Evolutionary conservation across 2,888 invertebrate genomes (phyloP).

Genomic region (Dysmachus trigonus): DNA sequence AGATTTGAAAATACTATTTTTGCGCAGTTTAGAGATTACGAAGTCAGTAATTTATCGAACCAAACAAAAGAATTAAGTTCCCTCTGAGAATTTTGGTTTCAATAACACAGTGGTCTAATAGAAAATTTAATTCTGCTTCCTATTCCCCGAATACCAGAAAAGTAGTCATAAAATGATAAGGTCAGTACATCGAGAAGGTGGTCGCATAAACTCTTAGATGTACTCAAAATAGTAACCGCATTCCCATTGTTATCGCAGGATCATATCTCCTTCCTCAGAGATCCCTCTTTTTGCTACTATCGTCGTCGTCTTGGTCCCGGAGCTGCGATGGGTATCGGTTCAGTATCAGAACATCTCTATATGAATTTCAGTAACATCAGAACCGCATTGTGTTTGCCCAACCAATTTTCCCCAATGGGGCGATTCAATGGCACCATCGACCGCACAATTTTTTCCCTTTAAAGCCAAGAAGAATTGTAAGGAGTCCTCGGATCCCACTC

Average conservation of each 20-base stretch:
- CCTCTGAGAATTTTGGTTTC: too few relatives aligned
- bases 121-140: neutral
- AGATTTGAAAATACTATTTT: too few relatives aligned
- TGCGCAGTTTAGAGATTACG: too few relatives aligned
- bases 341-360: neutral
- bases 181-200: neutral
- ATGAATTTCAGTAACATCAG: constrained; percentile 12
- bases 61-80: too few relatives aligned
- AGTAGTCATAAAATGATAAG: neutral
- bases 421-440: constrained; percentile 22
- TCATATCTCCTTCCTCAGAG: neutral
- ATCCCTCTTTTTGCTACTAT: neutral
- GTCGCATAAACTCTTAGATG: neutral
- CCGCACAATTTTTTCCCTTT: constrained; percentile 36
- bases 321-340: neutral
- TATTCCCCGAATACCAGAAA: neutral
- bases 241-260: neutral
- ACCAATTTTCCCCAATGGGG: constrained; percentile 39
- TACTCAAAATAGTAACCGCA: neutral
- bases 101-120: neutral
- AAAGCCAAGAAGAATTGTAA: neutral
- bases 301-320: neutral
- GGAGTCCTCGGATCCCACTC: constrained; percentile 5
- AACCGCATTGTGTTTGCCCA: constrained; percentile 33
- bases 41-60: too few relatives aligned